A percentile compares a stretch with the other conserved stretches of the same genome.
Conservation (phyloP, 2,888 invertebrate genomes). For the Nemotelus pantherinus region DNA sequence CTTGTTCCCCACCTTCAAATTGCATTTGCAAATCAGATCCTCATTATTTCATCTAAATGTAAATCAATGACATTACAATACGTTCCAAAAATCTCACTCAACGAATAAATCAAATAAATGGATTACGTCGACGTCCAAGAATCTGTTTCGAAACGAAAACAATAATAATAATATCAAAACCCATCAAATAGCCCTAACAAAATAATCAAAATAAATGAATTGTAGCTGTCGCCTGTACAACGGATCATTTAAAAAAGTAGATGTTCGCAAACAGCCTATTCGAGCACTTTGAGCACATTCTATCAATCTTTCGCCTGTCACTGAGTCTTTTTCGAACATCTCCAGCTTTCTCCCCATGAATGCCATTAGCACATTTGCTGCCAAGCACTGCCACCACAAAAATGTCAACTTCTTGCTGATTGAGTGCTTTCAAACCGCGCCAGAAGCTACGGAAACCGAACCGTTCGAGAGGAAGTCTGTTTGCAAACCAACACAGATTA, state of each 20-base stretch:
- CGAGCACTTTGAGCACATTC: not conserved
- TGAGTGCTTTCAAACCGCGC: constrained; percentile 27
- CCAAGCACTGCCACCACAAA: not conserved
- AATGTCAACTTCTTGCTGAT: constrained; percentile 26
- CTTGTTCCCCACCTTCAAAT: no score
- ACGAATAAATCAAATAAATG: constrained; percentile 21
- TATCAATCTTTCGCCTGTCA: constrained; percentile 27
- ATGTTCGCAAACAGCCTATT: not conserved
- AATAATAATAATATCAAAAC: constrained; percentile 3
- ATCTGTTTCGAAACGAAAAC: not conserved
- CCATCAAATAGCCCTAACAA: constrained; percentile 10
- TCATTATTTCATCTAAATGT: no score
- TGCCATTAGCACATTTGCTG: constrained; percentile 4
- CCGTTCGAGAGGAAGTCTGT: not conserved
- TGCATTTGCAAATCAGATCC: no score
- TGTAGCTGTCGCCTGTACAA: constrained; percentile 23
- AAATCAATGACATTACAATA: no score
- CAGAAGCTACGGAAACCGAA: not conserved
- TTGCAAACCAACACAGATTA: not conserved
- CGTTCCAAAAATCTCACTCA: no score
- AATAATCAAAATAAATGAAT: constrained; percentile 43
- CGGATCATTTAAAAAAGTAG: not conserved
- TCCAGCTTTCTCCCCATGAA: not conserved
- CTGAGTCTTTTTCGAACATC: not conserved
- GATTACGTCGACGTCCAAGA: constrained; percentile 8